A percentile compares a stretch with the other conserved stretches of the same genome.
Conservation (phyloP, 2,113 vertebrate genomes). For the Psilopogon haemacephalus region DNA sequence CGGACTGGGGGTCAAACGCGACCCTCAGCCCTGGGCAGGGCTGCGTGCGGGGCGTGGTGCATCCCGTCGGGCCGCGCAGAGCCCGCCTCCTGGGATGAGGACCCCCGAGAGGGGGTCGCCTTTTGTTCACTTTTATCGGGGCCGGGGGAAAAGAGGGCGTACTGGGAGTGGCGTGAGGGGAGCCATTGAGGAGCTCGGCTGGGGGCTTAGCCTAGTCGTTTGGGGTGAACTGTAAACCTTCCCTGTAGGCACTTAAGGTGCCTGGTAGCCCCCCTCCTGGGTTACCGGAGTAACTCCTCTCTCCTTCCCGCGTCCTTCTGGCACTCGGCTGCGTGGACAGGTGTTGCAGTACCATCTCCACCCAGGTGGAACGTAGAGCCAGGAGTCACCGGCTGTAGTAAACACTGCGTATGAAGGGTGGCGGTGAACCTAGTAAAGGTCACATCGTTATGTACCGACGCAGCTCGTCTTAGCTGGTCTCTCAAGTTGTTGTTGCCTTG, state of each 20-base stretch:
- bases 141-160: not conserved
- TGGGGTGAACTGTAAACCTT: not conserved
- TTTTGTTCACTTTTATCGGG: not conserved
- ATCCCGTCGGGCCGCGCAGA: too few relatives aligned
- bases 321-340: not conserved
- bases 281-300: not conserved
- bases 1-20: not conserved
- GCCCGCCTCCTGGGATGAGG: not conserved
- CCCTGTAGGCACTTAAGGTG: not conserved
- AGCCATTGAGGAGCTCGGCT: not conserved
- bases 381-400: not conserved
- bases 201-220: not conserved
- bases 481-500: not conserved
- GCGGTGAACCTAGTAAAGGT: not conserved
- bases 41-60: not conserved
- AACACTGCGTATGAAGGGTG: not conserved
- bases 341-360: not conserved
- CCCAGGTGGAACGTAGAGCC: not conserved
- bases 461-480: not conserved
- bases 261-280: not conserved
- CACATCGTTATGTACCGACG: not conserved
- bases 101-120: not conserved
- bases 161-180: too few relatives aligned
- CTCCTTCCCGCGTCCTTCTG: not conserved
- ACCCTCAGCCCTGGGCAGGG: not conserved